These are phyloP conservation scores for Halisarca cf. caerulea DNA, from an alignment of 37 sponge, comb jelly and placozoan genomes.

Conservation along the genomic window DNA sequence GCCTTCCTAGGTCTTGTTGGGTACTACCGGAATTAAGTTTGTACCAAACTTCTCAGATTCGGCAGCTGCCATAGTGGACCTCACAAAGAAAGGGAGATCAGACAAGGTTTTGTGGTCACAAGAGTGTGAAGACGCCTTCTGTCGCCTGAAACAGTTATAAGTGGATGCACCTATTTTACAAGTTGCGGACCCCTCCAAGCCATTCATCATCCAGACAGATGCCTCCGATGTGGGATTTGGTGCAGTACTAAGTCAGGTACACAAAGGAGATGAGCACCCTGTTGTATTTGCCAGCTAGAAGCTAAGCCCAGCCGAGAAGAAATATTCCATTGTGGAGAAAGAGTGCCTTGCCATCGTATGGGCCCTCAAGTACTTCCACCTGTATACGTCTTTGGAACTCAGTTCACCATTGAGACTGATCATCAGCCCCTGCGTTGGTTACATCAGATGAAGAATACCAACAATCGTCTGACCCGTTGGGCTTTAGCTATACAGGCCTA, in stretches of 20 bases:
- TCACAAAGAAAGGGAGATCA: slow-evolving; percentile 14
- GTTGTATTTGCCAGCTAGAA: slow-evolving; percentile 30
- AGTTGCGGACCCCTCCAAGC: background rate
- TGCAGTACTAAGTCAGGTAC: slow-evolving; percentile 21
- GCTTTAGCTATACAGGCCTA: background rate
- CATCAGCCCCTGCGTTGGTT: slow-evolving; percentile 27
- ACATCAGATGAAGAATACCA: background rate
- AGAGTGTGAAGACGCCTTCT: background rate
- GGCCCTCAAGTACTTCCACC: background rate
- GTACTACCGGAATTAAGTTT: slow-evolving; percentile 30
- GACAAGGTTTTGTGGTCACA: background rate
- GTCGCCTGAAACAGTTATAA: background rate
- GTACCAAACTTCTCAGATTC: slow-evolving; percentile 12
- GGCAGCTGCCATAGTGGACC: slow-evolving; percentile 25
- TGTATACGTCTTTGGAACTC: background rate
- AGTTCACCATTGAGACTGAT: slow-evolving; percentile 24
- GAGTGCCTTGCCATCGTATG: slow-evolving; percentile 35
- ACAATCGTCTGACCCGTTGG: slow-evolving; percentile 18
- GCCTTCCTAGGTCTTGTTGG: slow-evolving; percentile 31
- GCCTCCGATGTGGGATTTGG: slow-evolving; percentile 29
- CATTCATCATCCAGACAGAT: background rate
- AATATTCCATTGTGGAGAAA: slow-evolving; percentile 29
- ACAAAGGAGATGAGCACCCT: slow-evolving; percentile 23
- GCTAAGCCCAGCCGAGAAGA: slow-evolving; percentile 9
- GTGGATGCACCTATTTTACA: background rate